phyloP scores from a whole-genome alignment of 2,113 vertebrate species.

The Eolophus roseicapilla region DNA sequence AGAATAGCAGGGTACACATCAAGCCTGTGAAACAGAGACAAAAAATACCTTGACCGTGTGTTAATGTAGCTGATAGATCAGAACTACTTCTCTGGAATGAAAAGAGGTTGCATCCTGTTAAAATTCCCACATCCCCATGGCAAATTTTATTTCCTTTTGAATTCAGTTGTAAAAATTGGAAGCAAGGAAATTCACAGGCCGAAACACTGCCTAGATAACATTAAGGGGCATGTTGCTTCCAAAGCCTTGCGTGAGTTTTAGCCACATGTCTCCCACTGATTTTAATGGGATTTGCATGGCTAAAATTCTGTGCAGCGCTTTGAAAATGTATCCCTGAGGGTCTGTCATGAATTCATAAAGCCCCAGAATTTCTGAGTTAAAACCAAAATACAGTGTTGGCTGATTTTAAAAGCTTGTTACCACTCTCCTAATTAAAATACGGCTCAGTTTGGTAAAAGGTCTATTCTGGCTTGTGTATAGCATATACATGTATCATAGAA shows the following conservation, averaged over 20 bases:
- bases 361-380: conserved; percentile 63
- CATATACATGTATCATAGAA: not conserved
- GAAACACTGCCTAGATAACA: conserved; percentile 62
- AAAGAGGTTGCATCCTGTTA: conserved; percentile 5
- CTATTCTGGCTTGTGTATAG: not conserved
- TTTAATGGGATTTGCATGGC: conserved; percentile 75
- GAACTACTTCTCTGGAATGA: not conserved
- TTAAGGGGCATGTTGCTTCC: conserved; percentile 62
- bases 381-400: conserved; percentile 49
- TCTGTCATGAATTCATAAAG: conserved; percentile 69
- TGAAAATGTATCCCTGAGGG: conserved; percentile 69
- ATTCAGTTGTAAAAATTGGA: conserved; percentile 52
- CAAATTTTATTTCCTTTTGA: conserved; percentile 63
- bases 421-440: conserved; percentile 60
- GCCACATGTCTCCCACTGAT: conserved; percentile 66
- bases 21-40: not conserved
- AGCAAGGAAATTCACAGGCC: conserved; percentile 60
- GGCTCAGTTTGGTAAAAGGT: not conserved
- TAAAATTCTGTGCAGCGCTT: conserved; percentile 66
- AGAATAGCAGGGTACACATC: not conserved
- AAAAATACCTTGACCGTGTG: not conserved
- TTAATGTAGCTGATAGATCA: not conserved
- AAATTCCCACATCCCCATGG: conserved; percentile 45
- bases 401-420: conserved; percentile 63
- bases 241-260: conserved; percentile 66